Conservation (phyloP, 2,888 invertebrate species). For the Nymphalis polychloros region DNA sequence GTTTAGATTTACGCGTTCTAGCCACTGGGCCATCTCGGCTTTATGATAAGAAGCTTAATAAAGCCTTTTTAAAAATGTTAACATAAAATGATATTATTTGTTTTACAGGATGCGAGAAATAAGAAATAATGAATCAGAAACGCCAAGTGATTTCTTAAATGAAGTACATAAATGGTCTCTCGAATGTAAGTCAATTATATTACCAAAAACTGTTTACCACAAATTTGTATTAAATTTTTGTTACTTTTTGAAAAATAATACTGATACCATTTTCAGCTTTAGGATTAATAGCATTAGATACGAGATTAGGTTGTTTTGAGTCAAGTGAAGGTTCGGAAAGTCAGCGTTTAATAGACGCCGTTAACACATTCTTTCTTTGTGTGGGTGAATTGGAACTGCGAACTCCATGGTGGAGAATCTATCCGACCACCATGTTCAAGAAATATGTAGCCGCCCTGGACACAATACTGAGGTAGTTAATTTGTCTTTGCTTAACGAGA, state of each 20-base stretch:
- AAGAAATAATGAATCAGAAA: conserved; percentile 80
- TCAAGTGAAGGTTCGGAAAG: conserved; percentile 81
- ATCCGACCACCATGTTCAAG: conserved; percentile 83
- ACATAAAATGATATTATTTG: background rate
- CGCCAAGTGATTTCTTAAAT: conserved; percentile 85
- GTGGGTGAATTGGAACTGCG: conserved; percentile 84
- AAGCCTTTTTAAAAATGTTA: too few species aligned
- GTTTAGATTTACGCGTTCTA: too few species aligned
- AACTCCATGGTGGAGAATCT: conserved; percentile 85
- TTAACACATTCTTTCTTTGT: conserved; percentile 84
- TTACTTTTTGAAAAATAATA: background rate
- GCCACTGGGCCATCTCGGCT: too few species aligned
- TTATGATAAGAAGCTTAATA: background rate
- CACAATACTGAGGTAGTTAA: conserved; percentile 84
- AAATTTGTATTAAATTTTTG: too few species aligned
- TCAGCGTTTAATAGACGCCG: conserved; percentile 84
- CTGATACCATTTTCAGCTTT: conserved; percentile 74
- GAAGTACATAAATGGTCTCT: conserved; percentile 90
- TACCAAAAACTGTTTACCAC: too few species aligned
- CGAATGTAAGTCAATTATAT: conserved; percentile 83
- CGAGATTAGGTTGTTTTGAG: conserved; percentile 84
- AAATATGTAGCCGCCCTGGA: conserved; percentile 85
- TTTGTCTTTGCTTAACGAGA: background rate
- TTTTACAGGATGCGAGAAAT: conserved; percentile 80
- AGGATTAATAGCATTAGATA: conserved; percentile 85